Evolutionary conservation across 2,113 vertebrate species (phyloP).

Genomic region (Pomatorhinus ruficollis): DNA sequence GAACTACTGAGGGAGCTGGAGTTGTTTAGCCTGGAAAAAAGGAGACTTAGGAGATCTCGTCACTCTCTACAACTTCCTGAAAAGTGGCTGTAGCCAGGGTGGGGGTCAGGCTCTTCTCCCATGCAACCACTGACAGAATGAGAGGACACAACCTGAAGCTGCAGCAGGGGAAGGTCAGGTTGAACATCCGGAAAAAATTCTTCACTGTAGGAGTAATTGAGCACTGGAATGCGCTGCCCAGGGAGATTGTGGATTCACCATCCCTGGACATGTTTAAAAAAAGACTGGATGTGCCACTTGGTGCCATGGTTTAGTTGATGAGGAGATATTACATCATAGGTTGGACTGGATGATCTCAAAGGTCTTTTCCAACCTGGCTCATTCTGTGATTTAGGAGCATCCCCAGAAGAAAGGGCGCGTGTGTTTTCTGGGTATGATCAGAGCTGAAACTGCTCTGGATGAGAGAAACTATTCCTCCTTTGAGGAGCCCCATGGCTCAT

Average conservation of each 20-base stretch:
- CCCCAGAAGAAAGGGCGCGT: no score
- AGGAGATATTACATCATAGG: no score
- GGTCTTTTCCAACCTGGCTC: not conserved
- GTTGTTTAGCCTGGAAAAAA: not conserved
- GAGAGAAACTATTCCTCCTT: no score
- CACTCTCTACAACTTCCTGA: not conserved
- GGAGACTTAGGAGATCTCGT: rapidly evolving
- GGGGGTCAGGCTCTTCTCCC: not conserved
- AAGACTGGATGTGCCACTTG: not conserved
- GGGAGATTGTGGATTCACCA: not conserved
- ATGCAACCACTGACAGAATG: rapidly evolving
- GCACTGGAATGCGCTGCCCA: not conserved
- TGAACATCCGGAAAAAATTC: no score
- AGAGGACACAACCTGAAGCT: not conserved
- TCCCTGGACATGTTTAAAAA: rapidly evolving
- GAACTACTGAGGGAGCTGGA: not conserved
- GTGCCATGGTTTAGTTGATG: no score
- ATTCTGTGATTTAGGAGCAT: not conserved
- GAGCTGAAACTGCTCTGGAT: no score
- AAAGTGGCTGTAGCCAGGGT: not conserved
- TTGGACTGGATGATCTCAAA: not conserved
- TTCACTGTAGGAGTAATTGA: no score
- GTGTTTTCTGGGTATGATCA: not conserved
- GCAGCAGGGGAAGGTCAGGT: rapidly evolving
- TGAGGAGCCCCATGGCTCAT: not conserved